Conservation (phyloP, 2,797 vertebrate species). For the Cuniculus paca region DNA sequence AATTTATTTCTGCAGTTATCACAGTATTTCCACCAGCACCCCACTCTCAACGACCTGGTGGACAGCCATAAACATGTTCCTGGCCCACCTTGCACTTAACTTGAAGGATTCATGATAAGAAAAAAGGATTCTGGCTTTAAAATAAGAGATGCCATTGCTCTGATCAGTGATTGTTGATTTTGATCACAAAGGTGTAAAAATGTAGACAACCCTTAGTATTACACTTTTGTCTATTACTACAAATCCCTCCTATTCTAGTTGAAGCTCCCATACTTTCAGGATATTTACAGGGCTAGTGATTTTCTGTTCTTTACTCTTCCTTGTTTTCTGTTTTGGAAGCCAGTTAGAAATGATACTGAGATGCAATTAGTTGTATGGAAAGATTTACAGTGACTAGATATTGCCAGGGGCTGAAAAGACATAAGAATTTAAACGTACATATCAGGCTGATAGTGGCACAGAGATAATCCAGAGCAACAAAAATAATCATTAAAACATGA, state of each 20-base stretch:
- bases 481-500: not conserved
- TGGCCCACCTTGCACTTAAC: not conserved
- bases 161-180: not conserved
- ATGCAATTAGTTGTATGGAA: not conserved
- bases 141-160: not conserved
- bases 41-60: fast-evolving
- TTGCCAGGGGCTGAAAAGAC: not conserved
- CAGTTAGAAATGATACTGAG: not conserved
- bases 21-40: not conserved
- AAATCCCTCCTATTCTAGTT: not conserved
- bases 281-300: fast-evolving
- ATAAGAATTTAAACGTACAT: not conserved
- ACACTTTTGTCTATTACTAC: fast-evolving
- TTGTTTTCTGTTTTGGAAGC: not conserved
- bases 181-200: not conserved
- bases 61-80: not conserved
- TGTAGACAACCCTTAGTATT: no score
- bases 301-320: not conserved
- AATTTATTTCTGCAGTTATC: not conserved
- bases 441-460: not conserved
- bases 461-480: not conserved
- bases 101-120: not conserved
- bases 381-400: not conserved
- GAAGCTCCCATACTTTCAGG: not conserved
- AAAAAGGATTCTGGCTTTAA: not conserved